These are phyloP conservation scores for Aphidoletes aphidimyza DNA, from an alignment of 2,888 invertebrate species.

Conservation along the genomic window DNA sequence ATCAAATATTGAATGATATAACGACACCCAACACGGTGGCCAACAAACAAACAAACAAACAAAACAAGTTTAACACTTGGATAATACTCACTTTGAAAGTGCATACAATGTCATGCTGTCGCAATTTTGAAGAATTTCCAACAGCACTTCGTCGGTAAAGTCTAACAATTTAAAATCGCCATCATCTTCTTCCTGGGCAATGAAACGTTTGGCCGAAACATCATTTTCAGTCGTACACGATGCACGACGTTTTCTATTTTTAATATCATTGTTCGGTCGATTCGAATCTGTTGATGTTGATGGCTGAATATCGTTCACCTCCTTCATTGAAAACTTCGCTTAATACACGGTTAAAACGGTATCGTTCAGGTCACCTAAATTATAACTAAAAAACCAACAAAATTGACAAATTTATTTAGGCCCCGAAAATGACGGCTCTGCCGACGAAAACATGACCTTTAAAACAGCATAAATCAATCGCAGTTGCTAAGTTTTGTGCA, in stretches of 20 bases:
- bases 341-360: neutral
- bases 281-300: neutral
- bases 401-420: no score
- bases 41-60: slow-evolving; percentile 50
- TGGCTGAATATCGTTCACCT: slow-evolving; percentile 13
- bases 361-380: neutral
- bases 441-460: neutral
- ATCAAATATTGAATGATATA: neutral
- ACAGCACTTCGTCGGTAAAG: slow-evolving; percentile 64
- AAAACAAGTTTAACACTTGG: neutral
- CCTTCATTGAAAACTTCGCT: neutral
- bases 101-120: slow-evolving; percentile 63
- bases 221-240: neutral
- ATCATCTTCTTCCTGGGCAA: slow-evolving; percentile 1
- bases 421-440: no score
- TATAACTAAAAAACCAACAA: neutral
- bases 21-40: neutral
- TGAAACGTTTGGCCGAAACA: neutral
- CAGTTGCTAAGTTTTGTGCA: neutral
- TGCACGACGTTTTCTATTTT: slow-evolving; percentile 32
- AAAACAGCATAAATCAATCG: neutral
- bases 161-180: slow-evolving; percentile 30
- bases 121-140: slow-evolving; percentile 64
- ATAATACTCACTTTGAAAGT: slow-evolving; percentile 62
- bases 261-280: neutral